Percentiles rank a stretch among this genome's conserved stretches.
Evolutionary conservation across 2,797 vertebrate species (phyloP).

Genomic region (Pitangus sulphuratus): DNA sequence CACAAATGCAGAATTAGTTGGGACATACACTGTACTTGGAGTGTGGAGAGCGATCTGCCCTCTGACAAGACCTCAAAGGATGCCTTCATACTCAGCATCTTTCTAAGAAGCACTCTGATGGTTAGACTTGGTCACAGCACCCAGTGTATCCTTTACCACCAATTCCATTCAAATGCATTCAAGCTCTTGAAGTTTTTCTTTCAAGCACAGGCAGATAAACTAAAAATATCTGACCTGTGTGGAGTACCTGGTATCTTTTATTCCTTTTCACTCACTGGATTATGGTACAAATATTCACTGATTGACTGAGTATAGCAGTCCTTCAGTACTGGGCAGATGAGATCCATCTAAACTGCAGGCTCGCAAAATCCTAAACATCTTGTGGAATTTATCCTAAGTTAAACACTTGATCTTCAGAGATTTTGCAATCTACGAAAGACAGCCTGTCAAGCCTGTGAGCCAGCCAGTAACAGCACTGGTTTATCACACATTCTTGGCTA

Average conservation of each 20-base stretch:
- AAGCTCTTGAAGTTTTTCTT: not conserved
- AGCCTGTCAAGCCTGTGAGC: fast-evolving
- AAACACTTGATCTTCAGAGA: not conserved
- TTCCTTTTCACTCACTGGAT: not conserved
- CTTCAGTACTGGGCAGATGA: not conserved
- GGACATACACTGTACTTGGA: not conserved
- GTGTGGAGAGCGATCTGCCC: fast-evolving
- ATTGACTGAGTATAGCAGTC: not conserved
- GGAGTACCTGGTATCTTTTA: not conserved
- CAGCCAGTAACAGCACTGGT: not conserved
- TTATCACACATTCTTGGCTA: not conserved
- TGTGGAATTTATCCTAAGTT: not conserved
- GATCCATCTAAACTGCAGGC: not conserved
- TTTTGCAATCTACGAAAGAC: not conserved
- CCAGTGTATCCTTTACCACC: not conserved
- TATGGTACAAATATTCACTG: not conserved
- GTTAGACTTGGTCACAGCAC: not conserved
- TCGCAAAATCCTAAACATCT: not conserved
- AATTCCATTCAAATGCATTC: not conserved
- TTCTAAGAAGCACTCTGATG: not conserved
- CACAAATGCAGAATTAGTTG: not conserved
- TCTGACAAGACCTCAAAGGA: not conserved
- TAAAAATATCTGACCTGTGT: not conserved
- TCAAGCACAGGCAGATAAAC: not conserved
- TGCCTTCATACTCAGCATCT: not conserved